These are phyloP conservation scores for Oreochromis niloticus DNA, from an alignment of 2,113 vertebrate species.

Conservation along the genomic window DNA sequence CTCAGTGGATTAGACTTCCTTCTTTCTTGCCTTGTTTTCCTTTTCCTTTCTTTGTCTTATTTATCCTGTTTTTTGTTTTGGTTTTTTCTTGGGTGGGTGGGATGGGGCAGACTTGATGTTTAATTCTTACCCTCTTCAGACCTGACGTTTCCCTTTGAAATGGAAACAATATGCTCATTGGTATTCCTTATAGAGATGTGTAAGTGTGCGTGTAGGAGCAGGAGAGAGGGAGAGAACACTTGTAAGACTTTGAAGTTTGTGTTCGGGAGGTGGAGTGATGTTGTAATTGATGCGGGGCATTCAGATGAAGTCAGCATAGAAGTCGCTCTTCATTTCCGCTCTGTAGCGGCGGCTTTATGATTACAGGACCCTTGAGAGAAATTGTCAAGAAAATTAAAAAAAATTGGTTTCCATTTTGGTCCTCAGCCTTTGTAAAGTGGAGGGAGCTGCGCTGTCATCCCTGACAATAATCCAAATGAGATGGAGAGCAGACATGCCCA, in stretches of 20 bases:
- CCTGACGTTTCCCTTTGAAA: slow-evolving; percentile 46
- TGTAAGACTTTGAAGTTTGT: slow-evolving; percentile 49
- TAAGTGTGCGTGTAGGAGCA: background rate
- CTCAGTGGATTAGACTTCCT: background rate
- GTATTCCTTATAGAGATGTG: slow-evolving; percentile 46
- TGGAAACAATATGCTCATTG: slow-evolving; percentile 51
- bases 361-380: background rate
- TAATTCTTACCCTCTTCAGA: slow-evolving; percentile 35
- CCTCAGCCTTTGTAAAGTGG: background rate
- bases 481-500: background rate
- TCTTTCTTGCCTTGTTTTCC: background rate
- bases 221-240: background rate
- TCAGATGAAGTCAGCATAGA: slow-evolving; percentile 13
- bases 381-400: slow-evolving; percentile 2
- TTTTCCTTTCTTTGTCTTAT: background rate
- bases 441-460: background rate
- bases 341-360: background rate
- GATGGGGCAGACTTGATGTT: background rate
- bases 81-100: fast-evolving
- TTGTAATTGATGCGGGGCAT: slow-evolving; percentile 30
- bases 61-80: slow-evolving; percentile 20
- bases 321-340: slow-evolving; percentile 22
- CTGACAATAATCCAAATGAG: slow-evolving; percentile 19
- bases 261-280: slow-evolving; percentile 28
- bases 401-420: background rate